Base-by-base conservation (phyloP, 2,888 invertebrate genomes). In the Pachycephus smyrnensis region DNA sequence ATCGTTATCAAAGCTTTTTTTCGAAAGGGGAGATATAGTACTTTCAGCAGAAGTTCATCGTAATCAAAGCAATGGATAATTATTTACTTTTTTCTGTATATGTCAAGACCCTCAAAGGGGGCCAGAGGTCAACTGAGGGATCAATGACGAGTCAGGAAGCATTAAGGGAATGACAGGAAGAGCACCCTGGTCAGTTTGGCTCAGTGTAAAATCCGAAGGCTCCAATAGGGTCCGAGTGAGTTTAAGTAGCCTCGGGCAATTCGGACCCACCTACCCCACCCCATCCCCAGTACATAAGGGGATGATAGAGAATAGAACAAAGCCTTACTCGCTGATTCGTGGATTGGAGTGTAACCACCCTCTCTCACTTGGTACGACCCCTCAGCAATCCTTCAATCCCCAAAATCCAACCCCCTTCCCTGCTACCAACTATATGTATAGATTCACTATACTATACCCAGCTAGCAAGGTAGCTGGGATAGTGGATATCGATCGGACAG, bases 401-500 rank as follows among this genome's bases (percentile, higher is more conserved):
- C 76, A 75, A 75, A 75, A 75, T 71, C 69, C 40, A 78, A 69
- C 73, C 78, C 33, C 69, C 35, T 78, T 35, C 33, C n/a, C 33
- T 15, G 23, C 55, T 30, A 40, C 11, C 76, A 55, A 75, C 68
- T 12, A 33, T 31, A 31, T 15, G 4, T 40, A 37, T 32, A 31
- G 73, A 33, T 69, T 55, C 68, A 55, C 71, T 37, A 75, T 69
- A 77, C 23, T 31, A 11, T 71, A 31, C 23, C 12, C 32, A 9
- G 30, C 12, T 32, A 31, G 32, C 71, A 71, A 71, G 71, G 71
- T 71, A 40, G 77, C 68, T 77, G 73, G 69, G 77, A 74, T 77
- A 76, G 76, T 71, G 79, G 80, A 81, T 86, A 86, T 87, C 82
- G 86, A 89, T 87, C 85, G 85, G 82, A 86, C 84, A 80, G 83